These are phyloP conservation scores for Drosophila simulans DNA, from an alignment of 1,140 invertebrate species.

Conservation along the genomic window DNA sequence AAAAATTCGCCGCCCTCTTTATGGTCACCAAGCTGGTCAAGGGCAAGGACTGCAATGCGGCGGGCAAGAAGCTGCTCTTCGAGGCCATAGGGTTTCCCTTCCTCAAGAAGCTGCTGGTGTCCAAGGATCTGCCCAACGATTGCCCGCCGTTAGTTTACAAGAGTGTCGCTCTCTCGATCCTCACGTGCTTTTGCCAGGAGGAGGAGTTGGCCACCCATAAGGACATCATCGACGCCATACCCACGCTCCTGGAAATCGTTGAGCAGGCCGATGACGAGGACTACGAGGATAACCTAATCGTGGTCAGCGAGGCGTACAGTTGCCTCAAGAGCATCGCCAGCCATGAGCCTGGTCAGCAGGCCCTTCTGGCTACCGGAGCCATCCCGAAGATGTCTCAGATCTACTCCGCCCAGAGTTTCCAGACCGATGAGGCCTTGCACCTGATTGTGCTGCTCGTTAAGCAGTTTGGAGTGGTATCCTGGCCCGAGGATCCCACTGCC, in stretches of 20 bases:
- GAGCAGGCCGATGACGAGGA: slow-evolving; percentile 91
- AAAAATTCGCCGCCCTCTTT: slow-evolving; percentile 95
- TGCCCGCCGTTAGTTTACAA: slow-evolving; percentile 95
- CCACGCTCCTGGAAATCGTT: slow-evolving; percentile 92
- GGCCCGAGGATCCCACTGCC: slow-evolving; percentile 89
- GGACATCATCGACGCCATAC: slow-evolving; percentile 92
- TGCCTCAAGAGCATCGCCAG: slow-evolving; percentile 92
- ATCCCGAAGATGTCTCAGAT: slow-evolving; percentile 93
- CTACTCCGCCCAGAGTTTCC: slow-evolving; percentile 93
- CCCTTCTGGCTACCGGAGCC: slow-evolving; percentile 90
- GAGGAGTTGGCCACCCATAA: slow-evolving; percentile 91
- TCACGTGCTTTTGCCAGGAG: slow-evolving; percentile 93
- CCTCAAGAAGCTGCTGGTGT: slow-evolving; percentile 91
- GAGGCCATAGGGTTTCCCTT: slow-evolving; percentile 95
- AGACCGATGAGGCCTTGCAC: slow-evolving; percentile 93
- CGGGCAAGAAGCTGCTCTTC: slow-evolving; percentile 91
- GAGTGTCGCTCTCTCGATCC: slow-evolving; percentile 93
- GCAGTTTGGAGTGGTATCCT: slow-evolving; percentile 89
- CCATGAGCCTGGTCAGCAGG: slow-evolving; percentile 90
- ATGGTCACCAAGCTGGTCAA: slow-evolving; percentile 95
- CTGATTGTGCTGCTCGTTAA: slow-evolving; percentile 90
- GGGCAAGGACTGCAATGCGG: slow-evolving; percentile 90
- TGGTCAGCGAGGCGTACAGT: slow-evolving; percentile 94
- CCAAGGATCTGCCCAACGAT: slow-evolving; percentile 90
- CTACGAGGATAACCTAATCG: slow-evolving; percentile 93